phyloP scores from a whole-genome alignment of 2,797 vertebrate genomes.

The Rhinogobio ventralis region DNA sequence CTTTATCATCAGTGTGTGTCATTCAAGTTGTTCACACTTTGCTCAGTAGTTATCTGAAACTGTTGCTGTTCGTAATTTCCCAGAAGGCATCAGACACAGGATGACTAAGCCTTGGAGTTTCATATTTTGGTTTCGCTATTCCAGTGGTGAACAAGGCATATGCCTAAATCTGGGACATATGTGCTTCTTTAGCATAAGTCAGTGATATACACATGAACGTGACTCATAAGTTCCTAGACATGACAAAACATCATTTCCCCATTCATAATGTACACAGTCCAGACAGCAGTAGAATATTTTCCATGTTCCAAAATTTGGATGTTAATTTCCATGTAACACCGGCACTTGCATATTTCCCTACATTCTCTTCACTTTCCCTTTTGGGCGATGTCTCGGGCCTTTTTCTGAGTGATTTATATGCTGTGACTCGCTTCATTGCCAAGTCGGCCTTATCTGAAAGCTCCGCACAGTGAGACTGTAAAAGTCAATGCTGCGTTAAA shows the following conservation, averaged over 20 bases:
- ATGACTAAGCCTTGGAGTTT: not conserved
- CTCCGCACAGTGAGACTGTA: not conserved
- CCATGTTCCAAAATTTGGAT: not conserved
- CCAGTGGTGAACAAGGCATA: not conserved
- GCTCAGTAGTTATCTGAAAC: not conserved
- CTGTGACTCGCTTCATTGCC: conserved; percentile 8
- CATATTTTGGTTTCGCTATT: not conserved
- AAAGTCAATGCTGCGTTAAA: conserved; percentile 35
- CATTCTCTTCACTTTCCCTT: conserved; percentile 38
- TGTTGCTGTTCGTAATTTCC: not conserved
- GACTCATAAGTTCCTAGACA: conserved; percentile 14
- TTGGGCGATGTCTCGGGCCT: not conserved
- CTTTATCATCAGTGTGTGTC: not conserved
- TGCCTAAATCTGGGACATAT: not conserved
- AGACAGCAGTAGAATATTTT: not conserved
- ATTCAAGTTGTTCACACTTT: conserved; percentile 14
- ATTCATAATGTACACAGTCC: conserved; percentile 4
- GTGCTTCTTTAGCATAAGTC: not conserved
- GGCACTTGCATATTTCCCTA: conserved; percentile 21
- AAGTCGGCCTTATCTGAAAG: conserved; percentile 16
- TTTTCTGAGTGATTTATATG: conserved; percentile 28
- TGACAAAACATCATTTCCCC: not conserved
- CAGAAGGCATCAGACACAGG: not conserved
- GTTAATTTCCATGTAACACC: not conserved
- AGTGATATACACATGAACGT: not conserved